Base-by-base conservation (phyloP, 2,888 invertebrate genomes). In the Euplexia lucipara region DNA sequence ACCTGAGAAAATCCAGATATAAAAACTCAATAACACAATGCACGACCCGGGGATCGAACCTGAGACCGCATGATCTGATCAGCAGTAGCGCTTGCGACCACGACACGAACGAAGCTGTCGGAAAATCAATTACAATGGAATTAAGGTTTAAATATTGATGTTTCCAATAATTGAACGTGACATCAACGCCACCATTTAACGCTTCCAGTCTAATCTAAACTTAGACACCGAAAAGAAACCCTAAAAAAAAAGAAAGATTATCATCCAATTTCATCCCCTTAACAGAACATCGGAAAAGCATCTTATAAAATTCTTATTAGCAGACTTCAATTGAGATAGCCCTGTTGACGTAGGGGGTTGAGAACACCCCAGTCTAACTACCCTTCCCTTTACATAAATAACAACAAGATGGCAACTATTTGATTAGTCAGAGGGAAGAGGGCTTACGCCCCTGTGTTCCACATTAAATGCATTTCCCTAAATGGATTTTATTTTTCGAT, bases 231-330 rank as follows among this genome's bases (percentile, higher is more conserved):
- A 9, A 16, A 48, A 5, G 44, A 9, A 16, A 48, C 3, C 20
- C 39, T 1, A 32, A 20, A 9, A 34, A n/a, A 37, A 52, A 30
- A 62, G 52, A 68, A 48, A 73, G 26, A 73, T 57, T 47, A 41
- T 8, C 9, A 16, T n/a, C 41, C 56, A 63, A 68, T 45, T 53
- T 49, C 18, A 54, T 14, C 52, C 30, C 60, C 56, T 45, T 51
- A 51, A 64, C 41, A 73, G 70, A 65, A 52, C 48, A 66, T 51
- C 65, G 83, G 53, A 67, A 85, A 86, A 85, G 65, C 64, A 62
- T 85, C 90, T 91, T 91, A 92, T 92, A 91, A 92, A 93, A 91
- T 90, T 91, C 91, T 92, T 92, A 94, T 93, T 94, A 93, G 90
- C 84, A 83, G 88, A 90, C 88, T 86, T 81, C 81, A 78, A 83